Evolutionary conservation across 37 sponge, comb jelly and placozoan genomes (phyloP), one percentile per base, ranked within the genome.

Genomic region (Chondrosia reniformis): DNA sequence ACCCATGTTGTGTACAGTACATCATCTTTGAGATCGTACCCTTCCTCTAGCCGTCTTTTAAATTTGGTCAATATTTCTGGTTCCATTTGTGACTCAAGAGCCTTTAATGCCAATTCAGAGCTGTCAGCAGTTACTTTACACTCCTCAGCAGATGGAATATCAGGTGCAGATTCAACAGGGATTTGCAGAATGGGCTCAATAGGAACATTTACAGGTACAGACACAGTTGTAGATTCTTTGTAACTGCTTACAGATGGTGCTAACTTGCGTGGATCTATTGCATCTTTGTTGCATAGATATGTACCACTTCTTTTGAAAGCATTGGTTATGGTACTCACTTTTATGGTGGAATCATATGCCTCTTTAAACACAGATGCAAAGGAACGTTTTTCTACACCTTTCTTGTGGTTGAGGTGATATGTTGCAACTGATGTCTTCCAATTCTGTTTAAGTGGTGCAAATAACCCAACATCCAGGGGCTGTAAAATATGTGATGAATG

Each of bases 401-500:
- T 13, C 33, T 2, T 36, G 19, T 64, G 31, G 17, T 64, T 36
- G 7, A 17, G 66, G 31, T 64, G 66, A 32, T 64, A 64, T 13
- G 25, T 19, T 21, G 33, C 66, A 3, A 64, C 66, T 34, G 33
- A n/a, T 21, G 25, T 28, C 31, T 64, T 4, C 34, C 66, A 64
- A 21, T n/a, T 28, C 31, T 64, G 66, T 34, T 64, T 64, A 3
- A 64, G 34, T 28, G 66, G 66, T 3, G 66, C 8, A 10, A 64
- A 64, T 30, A 64, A 27, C 4, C 63, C 63, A 21, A 64, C 66
- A 13, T 75, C 76, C 25, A 44, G 38, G 2, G 42, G 66, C 34
- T 64, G 66, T 4, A 32, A 19, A 13, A 64, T 28, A 7, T 64
- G 66, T 27, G 66, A 64, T 42, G 85, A 34, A 44, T 84, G 85